Evolutionary conservation across 2,888 invertebrate species (phyloP), one percentile per base, ranked within the genome.

Genomic region (Tetranychus truncatus): DNA sequence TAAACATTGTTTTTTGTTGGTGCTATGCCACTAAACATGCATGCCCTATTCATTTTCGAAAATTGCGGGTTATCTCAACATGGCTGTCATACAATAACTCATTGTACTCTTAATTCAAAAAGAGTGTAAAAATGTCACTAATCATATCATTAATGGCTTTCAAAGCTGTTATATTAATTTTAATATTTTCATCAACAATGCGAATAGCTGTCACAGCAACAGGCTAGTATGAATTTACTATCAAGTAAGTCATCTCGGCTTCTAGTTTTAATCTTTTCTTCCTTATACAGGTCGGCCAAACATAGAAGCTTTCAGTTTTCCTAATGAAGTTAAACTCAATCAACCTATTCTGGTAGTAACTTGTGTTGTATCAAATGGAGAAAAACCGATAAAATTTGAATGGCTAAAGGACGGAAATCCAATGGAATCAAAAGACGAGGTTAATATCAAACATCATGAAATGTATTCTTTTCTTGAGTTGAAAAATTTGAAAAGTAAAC

Each of bases 401-500:
- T 72, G 72, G 72, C 45, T 72, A 0, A 72, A 72, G n/a, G 72
- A 72, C 24, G 72, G 72, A 21, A 72, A 69, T 18, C 9, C 69
- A 21, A 69, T 72, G 9, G 34, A 44, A 20, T 55, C 55, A 15
- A 11, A 72, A 72, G 34, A 24, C 9, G 21, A 20, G 15, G 24
- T 15, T n/a, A 72, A 15, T 34, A 72, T 72, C n/a, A 72, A 72
- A 18, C 8, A 45, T 1, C 11, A 21, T 18, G 45, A 45, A 21
- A n/a, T 21, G 45, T 21, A 20, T 34, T 78, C 78, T 1, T 44
- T 46, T 1, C 34, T 78, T 0, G 74, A 74, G 0, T 77, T 79
- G 18, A 73, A 72, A 46, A 75, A 75, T 11, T 74, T 79, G 2
- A 20, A 6, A 5, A 65, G 65, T 71, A 71, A 71, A 24, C 75